Percentiles rank a stretch among this genome's conserved stretches.
Conservation (phyloP, 2,113 vertebrate species). For the Sapajus apella region DNA sequence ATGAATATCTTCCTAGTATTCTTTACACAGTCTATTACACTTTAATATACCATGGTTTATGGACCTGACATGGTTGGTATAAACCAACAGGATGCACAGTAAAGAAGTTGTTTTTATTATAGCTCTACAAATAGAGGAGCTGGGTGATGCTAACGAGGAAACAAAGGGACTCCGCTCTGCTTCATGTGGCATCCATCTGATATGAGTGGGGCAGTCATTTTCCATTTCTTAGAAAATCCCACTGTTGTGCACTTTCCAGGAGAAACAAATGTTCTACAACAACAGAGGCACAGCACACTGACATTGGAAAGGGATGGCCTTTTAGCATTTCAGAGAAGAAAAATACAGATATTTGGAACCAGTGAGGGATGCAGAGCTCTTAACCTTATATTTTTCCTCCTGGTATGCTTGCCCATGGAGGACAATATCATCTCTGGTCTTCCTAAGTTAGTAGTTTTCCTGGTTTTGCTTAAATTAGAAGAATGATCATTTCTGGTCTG, state of each 20-base stretch:
- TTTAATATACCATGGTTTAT: conserved; percentile 76
- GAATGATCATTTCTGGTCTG: not conserved
- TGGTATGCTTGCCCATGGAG: not conserved
- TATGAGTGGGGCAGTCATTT: not conserved
- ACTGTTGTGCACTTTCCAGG: not conserved
- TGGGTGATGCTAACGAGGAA: conserved; percentile 12
- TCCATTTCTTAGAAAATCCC: conserved; percentile 45
- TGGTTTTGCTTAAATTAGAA: not conserved
- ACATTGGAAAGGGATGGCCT: not conserved
- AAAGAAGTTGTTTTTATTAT: conserved; percentile 58
- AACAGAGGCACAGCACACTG: not conserved
- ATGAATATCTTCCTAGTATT: conserved; percentile 58
- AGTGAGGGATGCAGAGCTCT: not conserved
- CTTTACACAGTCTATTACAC: conserved; percentile 67
- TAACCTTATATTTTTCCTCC: not conserved
- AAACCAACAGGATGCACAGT: conserved; percentile 61
- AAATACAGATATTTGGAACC: not conserved
- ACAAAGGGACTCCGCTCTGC: conserved; percentile 38
- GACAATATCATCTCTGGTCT: not conserved
- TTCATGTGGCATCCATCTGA: not conserved
- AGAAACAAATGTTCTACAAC: not conserved
- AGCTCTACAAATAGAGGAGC: conserved; percentile 61
- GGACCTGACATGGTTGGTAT: conserved; percentile 59
- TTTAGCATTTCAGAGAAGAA: not conserved
- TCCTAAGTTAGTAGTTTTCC: not conserved